Evolutionary conservation across 2,797 vertebrate species (phyloP).

Genomic region (Neosilurus hyrtlii): DNA sequence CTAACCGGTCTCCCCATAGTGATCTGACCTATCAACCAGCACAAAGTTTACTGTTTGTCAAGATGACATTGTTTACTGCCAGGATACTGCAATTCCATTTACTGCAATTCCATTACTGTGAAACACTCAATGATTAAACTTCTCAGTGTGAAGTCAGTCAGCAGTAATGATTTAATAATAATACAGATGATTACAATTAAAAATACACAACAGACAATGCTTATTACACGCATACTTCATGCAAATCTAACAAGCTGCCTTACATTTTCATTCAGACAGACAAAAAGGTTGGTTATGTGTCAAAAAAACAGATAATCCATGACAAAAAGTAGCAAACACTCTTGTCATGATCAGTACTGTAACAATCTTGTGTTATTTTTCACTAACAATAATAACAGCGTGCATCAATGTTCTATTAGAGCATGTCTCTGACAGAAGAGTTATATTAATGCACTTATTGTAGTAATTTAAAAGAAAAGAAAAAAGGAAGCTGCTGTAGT

Average conservation of each 20-base stretch:
- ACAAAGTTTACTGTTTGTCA: background rate
- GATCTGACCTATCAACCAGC: too few species aligned
- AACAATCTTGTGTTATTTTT: background rate
- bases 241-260: background rate
- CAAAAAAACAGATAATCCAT: background rate
- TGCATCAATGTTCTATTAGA: background rate
- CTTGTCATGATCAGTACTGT: background rate
- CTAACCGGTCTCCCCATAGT: too few species aligned
- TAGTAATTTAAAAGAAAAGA: background rate
- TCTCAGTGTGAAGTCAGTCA: background rate
- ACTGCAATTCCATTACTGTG: constrained; percentile 21
- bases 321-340: background rate
- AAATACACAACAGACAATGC: background rate
- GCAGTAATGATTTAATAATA: background rate
- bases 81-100: constrained; percentile 22
- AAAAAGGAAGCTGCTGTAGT: background rate
- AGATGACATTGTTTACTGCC: background rate
- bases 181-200: background rate
- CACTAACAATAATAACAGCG: too few species aligned
- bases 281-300: background rate
- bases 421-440: background rate
- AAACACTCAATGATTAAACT: background rate
- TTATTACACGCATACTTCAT: background rate
- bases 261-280: background rate
- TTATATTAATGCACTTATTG: background rate